Conservation (phyloP, 1,140 invertebrate species). For the Brachionus asplanchnoidis region DNA sequence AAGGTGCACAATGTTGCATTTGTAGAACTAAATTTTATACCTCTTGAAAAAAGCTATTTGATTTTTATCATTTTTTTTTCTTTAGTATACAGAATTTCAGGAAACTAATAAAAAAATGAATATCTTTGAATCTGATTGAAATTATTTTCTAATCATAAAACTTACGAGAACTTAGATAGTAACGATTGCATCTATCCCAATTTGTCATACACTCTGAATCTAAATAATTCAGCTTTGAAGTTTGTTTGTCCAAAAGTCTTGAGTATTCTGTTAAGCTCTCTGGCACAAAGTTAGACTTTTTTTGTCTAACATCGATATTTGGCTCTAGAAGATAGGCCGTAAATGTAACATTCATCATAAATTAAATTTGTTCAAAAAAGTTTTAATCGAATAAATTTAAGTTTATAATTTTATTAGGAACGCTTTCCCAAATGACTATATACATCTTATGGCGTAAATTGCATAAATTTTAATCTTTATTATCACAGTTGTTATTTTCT, state of each 20-base stretch:
- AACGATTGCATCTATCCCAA: slow-evolving; percentile 18
- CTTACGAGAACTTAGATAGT: not conserved
- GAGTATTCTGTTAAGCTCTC: not conserved
- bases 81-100: not conserved
- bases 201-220: not conserved
- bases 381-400: not conserved
- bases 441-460: not conserved
- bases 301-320: not conserved
- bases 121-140: not conserved
- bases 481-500: not conserved
- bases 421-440: not conserved
- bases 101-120: not conserved
- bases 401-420: not conserved
- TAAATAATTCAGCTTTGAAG: not conserved
- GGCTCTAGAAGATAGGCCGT: not conserved
- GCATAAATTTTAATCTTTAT: not conserved
- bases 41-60: not conserved
- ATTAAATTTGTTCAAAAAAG: not conserved
- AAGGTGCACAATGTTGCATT: not conserved
- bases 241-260: not conserved
- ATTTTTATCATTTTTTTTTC: not conserved
- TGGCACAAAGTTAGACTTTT: not conserved
- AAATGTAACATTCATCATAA: not conserved
- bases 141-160: not conserved
- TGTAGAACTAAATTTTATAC: not conserved